Evolutionary conservation across 2,888 invertebrate genomes (phyloP), one percentile per base, ranked within the genome.

Genomic region (Andricus quercusramuli): DNA sequence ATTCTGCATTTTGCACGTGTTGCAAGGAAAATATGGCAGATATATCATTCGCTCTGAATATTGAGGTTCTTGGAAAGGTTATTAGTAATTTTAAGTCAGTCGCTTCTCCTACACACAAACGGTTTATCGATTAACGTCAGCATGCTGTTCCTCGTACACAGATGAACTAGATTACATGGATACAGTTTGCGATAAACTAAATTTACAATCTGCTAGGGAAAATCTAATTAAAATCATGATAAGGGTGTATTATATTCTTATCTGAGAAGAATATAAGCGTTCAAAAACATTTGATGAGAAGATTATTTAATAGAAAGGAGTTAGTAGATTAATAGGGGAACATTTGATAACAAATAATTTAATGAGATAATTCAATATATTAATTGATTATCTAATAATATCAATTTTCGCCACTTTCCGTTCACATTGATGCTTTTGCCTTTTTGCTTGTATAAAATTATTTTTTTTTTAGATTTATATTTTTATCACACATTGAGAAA

Each of bases 91-190:
- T 77, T 59, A 25, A 62, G 22, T 44, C 29, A 70, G 3, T 17
- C 44, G 29, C 25, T 47, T 70, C 20, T 22, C 15, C n/a, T 37
- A 64, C 13, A 64, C 17, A 41, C 59, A 59, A 77, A 77, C 37
- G 51, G 25, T 64, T 37, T 62, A 62, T 77, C 62, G 77, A 77
- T 77, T 62, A 77, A 77, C 62, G 77, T 17, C 77, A 59, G 20
- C 37, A 59, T 77, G 37, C 29, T 41, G 20, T n/a, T 25, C 29
- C 56, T 32, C n/a, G 15, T 51, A 13, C 22, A 32, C 62, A 62
- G n/a, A 62, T 51, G 51, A 51, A 47, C 5, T 51, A 51, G 20
- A 51, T 70, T 59, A 59, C 1, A 22, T 13, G 11, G 3, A 22
- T 56, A 13, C 59, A 59, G 59, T 59, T 59, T 59, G n/a, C 22